Conservation (phyloP, 2,113 vertebrate species). For the Proteles cristata region DNA sequence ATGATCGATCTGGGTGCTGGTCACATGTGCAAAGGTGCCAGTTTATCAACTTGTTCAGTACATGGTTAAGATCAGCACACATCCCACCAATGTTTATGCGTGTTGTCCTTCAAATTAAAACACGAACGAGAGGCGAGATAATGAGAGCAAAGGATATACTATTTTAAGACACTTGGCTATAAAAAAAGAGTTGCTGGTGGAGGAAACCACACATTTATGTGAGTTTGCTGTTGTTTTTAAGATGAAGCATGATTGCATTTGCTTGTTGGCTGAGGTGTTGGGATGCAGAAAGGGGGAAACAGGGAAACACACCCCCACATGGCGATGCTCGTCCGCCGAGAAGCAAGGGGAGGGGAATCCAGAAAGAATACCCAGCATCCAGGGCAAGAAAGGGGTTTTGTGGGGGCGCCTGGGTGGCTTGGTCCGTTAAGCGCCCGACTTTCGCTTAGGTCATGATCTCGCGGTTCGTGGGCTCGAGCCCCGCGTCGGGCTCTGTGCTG, state of each 20-base stretch:
- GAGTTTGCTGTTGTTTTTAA: neutral
- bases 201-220: neutral
- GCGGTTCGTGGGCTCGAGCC: no score
- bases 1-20: neutral
- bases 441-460: no score
- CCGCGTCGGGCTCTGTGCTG: no score
- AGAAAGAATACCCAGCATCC: rapidly evolving
- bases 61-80: rapidly evolving
- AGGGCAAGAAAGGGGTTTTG: no score
- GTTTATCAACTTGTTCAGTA: no score
- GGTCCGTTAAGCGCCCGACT: no score
- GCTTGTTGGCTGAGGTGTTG: neutral
- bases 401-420: no score
- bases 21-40: rapidly evolving
- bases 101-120: neutral
- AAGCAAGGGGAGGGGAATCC: no score
- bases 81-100: no score
- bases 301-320: no score
- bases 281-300: neutral
- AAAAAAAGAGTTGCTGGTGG: neutral
- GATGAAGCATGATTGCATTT: neutral
- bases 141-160: neutral
- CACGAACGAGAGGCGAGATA: neutral
- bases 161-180: neutral
- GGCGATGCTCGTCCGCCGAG: rapidly evolving